Conservation (phyloP, 2,888 invertebrate genomes). For the Eurytoma californica region DNA sequence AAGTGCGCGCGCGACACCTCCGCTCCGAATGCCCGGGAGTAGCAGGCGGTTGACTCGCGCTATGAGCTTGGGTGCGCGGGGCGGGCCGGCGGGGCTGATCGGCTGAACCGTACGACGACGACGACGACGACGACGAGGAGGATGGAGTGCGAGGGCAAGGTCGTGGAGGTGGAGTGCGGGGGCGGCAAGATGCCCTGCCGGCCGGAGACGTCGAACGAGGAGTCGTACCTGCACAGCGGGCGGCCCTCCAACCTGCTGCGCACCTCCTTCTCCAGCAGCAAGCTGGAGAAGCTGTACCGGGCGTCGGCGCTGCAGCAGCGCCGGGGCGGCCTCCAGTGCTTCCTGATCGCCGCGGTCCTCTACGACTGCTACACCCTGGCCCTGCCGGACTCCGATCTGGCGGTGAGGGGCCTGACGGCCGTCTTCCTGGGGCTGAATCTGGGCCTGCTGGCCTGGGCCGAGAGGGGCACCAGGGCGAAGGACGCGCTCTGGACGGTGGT, state of each 20-base stretch:
- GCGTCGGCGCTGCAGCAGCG: conserved; percentile 85
- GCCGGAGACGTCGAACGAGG: conserved; percentile 71
- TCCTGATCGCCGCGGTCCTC: conserved; percentile 81
- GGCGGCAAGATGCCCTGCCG: conserved; percentile 61
- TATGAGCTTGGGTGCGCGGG: not conserved
- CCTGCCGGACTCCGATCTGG: conserved; percentile 74
- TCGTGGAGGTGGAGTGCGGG: conserved; percentile 6
- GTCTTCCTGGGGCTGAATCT: conserved; percentile 71
- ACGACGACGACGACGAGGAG: not conserved
- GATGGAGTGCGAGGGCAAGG: not conserved
- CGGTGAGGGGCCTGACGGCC: conserved; percentile 68
- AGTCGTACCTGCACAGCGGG: conserved; percentile 72
- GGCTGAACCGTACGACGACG: not conserved
- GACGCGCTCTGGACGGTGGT: conserved; percentile 77
- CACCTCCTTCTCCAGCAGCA: conserved; percentile 79
- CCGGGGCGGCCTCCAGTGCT: conserved; percentile 83
- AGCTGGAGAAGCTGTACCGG: conserved; percentile 83
- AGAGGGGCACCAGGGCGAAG: conserved; percentile 66
- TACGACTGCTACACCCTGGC: conserved; percentile 80
- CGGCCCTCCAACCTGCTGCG: conserved; percentile 73
- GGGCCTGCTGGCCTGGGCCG: conserved; percentile 70
- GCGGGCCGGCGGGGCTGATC: not conserved
- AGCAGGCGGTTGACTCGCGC: not conserved
- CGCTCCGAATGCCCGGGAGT: too few species aligned
- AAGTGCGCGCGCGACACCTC: too few species aligned